Evolutionary conservation across 2,797 vertebrate species (phyloP), one percentile per base, ranked within the genome.

Genomic region (Picus viridis): DNA sequence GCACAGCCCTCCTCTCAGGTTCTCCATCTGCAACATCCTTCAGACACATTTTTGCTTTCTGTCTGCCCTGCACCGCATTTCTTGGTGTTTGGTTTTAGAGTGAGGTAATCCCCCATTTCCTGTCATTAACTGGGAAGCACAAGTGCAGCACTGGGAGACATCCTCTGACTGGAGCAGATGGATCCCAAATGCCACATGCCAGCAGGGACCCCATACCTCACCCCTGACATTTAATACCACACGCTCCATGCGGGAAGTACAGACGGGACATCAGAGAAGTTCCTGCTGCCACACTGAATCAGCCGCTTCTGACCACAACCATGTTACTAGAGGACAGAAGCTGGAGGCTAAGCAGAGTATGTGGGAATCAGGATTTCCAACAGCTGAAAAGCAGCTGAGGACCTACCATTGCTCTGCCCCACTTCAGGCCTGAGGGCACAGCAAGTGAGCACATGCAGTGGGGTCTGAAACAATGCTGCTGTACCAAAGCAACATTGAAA

Each of bases 31-130:
- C 65, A 86, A 87, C 82, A 39, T 78, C 81, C 83, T 73, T 71
- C 34, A 41, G n/a, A 92, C 77, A 73, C 41, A 32, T 83, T 88
- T 93, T 73, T 91, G 83, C 68, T 81, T 96, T 91, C 93, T 80
- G 67, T 86, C 84, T 91, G 90, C 95, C 91, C 68, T 74, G 45
- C 6, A 1, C n/a, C 1, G 17, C 82, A 73, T 86, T 90, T 93
- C 80, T 93, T 36, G 20, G 65, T 86, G 82, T 94, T 94, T 80
- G 90, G 91, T 90, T 97, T 97, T 94, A 92, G 79, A 95, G 92
- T 94, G 90, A 96, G 96, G 89, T 97, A 97, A 96, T 94, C 93
- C 96, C 96, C 95, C 92, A 96, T 96, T 98, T 98, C 97, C 97
- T 97, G 97, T 97, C 97, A 96, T 97, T 97, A 97, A 96, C 79